Conservation (phyloP, 2,888 invertebrate species). For the Gymnoscelis rufifasciata region DNA sequence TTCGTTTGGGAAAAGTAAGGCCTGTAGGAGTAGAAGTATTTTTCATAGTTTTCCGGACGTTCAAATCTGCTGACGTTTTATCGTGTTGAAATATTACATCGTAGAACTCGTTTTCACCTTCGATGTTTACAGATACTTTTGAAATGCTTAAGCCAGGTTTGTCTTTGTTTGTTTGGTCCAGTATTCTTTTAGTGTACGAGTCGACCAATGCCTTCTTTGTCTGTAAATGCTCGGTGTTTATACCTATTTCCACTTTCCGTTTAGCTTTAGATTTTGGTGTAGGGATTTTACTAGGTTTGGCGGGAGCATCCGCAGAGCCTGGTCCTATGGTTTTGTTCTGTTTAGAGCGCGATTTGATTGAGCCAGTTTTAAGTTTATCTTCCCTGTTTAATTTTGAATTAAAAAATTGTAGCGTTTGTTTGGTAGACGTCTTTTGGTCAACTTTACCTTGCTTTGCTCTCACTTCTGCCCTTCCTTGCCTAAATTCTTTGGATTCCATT, state of each 20-base stretch:
- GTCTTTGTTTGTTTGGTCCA: conserved; percentile 26
- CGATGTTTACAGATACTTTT: conserved; percentile 52
- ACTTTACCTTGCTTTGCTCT: conserved; percentile 3
- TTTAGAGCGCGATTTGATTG: conserved; percentile 1
- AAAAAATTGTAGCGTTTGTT: conserved; percentile 6
- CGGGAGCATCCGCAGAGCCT: not conserved
- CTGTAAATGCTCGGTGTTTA: conserved; percentile 35
- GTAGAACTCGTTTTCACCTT: conserved; percentile 52
- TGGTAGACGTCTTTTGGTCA: conserved; percentile 4
- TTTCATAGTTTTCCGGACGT: conserved; percentile 43
- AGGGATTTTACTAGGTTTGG: not conserved
- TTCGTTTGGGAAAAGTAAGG: conserved; percentile 26
- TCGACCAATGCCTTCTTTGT: conserved; percentile 53
- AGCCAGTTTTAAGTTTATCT: not conserved
- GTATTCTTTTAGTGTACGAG: conserved; percentile 43
- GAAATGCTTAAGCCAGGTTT: conserved; percentile 37
- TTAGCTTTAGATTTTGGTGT: conserved; percentile 22
- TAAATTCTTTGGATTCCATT: conserved; percentile 2
- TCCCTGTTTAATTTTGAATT: conserved; percentile 5
- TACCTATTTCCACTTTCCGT: conserved; percentile 26
- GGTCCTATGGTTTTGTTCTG: not conserved
- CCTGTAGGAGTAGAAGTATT: conserved; percentile 24
- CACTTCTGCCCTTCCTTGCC: conserved; percentile 2
- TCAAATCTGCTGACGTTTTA: conserved; percentile 41
- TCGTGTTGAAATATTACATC: conserved; percentile 48